Percentiles rank a stretch among this genome's conserved stretches.
phyloP scores from a whole-genome alignment of 2,888 invertebrate species.

The Atrina japonica region DNA sequence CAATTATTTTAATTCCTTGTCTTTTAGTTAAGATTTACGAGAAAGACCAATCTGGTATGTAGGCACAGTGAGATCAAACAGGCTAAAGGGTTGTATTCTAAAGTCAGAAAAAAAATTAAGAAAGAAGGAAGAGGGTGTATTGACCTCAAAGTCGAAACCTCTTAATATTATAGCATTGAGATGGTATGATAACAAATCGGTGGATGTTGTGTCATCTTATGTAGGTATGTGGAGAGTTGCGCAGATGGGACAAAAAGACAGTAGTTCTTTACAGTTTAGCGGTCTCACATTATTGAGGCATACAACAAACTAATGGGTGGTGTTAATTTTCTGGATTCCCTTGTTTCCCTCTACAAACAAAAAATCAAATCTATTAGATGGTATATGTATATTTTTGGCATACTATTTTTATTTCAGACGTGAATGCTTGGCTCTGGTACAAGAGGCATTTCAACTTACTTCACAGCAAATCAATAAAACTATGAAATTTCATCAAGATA shows the following conservation, averaged over 20 bases:
- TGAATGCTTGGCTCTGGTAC: conserved; percentile 48
- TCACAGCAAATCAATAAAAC: conserved; percentile 30
- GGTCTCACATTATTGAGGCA: conserved; percentile 1
- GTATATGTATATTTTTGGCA: too few species aligned
- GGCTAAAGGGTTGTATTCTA: conserved; percentile 38
- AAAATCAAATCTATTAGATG: too few species aligned
- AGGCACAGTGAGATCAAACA: conserved; percentile 45
- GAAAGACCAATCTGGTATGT: conserved; percentile 28
- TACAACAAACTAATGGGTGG: conserved; percentile 13
- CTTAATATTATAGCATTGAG: conserved; percentile 41
- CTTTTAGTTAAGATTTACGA: conserved; percentile 31
- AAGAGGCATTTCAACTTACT: conserved; percentile 34
- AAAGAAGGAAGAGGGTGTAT: conserved; percentile 43
- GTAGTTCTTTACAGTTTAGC: neutral
- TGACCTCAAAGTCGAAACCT: conserved; percentile 42
- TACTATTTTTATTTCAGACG: conserved; percentile 41
- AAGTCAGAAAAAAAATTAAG: conserved; percentile 49
- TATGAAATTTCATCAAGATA: conserved; percentile 29
- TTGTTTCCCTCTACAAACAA: too few species aligned
- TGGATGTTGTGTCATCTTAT: too few species aligned
- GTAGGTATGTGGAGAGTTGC: too few species aligned
- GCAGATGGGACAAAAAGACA: conserved; percentile 40
- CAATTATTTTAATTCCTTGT: neutral
- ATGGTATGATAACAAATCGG: conserved; percentile 54
- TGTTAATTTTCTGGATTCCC: too few species aligned